Conservation (phyloP, 2,113 vertebrate genomes). For the Hippopotamus amphibius region DNA sequence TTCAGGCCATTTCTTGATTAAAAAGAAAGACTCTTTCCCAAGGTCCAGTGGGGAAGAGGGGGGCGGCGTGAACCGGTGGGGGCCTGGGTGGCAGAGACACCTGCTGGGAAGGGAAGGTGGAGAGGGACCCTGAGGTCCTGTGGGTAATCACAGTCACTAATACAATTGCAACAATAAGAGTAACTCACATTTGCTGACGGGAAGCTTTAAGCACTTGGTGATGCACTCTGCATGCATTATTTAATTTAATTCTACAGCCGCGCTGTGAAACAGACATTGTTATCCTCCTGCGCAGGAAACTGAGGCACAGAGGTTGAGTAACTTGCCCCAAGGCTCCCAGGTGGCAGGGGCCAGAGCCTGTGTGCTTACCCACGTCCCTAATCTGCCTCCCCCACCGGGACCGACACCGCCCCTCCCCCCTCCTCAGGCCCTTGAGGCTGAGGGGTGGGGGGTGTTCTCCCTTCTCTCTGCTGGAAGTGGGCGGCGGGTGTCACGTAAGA, state of each 20-base stretch:
- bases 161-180: not conserved
- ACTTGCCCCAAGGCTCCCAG: not conserved
- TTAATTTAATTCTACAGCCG: constrained; percentile 44
- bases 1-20: not conserved
- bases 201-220: constrained; percentile 54
- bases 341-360: not conserved
- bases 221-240: constrained; percentile 48
- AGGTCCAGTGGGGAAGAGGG: not conserved
- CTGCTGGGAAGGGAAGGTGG: not conserved
- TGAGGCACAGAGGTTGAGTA: constrained; percentile 33
- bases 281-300: constrained; percentile 1
- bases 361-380: not conserved
- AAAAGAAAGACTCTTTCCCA: constrained; percentile 44
- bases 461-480: not conserved
- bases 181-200: constrained; percentile 58
- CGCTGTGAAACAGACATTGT: not conserved
- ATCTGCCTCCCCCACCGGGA: not conserved
- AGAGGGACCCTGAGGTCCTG: constrained; percentile 1
- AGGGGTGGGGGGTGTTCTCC: not conserved
- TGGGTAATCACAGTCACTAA: constrained; percentile 9
- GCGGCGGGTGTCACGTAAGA: not conserved
- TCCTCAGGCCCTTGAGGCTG: not conserved
- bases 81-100: constrained; percentile 14
- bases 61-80: not conserved
- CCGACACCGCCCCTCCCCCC: not conserved